Evolutionary conservation across 1,140 invertebrate genomes (phyloP).

Genomic region (Nylanderia fulva): DNA sequence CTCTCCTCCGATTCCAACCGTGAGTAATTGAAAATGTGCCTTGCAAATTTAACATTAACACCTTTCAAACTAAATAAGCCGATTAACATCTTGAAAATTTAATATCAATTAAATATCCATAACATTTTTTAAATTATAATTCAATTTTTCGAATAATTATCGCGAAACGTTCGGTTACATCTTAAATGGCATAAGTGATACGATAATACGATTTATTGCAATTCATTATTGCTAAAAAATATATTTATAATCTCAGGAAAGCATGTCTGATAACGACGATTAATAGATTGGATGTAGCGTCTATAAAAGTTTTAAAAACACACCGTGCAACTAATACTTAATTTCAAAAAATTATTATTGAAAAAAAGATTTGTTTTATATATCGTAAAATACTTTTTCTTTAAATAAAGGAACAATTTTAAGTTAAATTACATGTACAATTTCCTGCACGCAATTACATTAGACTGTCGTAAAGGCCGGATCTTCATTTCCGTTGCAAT

Average conservation of each 20-base stretch:
- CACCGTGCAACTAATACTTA: background rate
- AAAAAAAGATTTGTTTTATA: background rate
- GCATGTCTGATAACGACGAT: background rate
- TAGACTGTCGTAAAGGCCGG: slow-evolving; percentile 17
- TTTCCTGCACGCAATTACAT: slow-evolving; percentile 2
- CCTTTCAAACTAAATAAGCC: background rate
- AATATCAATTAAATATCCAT: background rate
- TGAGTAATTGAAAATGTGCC: slow-evolving; percentile 69
- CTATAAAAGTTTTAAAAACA: background rate
- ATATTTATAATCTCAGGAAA: background rate
- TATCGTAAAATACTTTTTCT: background rate
- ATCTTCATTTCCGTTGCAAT: slow-evolving; percentile 18
- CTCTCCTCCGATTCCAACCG: slow-evolving; percentile 69
- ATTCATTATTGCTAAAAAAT: background rate
- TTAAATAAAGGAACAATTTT: background rate
- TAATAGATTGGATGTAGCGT: background rate
- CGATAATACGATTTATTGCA: background rate
- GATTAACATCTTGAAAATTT: too few species aligned
- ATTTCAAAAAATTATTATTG: background rate
- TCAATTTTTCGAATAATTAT: background rate
- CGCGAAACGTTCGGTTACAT: background rate
- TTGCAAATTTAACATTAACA: background rate
- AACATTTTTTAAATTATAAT: background rate
- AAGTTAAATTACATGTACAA: background rate
- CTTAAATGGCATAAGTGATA: background rate